Base-by-base conservation (phyloP, 2,113 vertebrate genomes). In the Manacus vitellinus region DNA sequence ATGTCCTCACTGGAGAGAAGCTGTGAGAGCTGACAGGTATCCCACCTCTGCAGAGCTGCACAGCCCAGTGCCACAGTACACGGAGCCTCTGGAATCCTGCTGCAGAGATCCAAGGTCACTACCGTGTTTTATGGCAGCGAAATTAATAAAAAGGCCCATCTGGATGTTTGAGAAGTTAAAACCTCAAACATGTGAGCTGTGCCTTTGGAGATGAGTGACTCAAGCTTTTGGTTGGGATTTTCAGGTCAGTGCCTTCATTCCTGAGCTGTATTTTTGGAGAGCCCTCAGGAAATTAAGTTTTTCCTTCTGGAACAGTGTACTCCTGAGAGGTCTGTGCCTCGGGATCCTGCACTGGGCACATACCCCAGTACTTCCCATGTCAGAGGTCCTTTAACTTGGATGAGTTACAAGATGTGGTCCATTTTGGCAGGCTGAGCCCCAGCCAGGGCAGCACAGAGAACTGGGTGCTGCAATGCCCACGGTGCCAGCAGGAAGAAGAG, bases 321-420 rank as follows among this genome's bases (percentile, higher is more conserved):
- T 55, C 24, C 66, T 56, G 44, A 70, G 41, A 11, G 7, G 16
- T 28, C 43, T 47, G 47, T 44, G 63, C 52, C 47, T 31, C 8
- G 20, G 81, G 68, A 44, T 4, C 8, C n/a, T 35, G 30, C 44
- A 11, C 49, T 10, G 27, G 24, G 2, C 23, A 10, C 19, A 2
- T 1, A 20, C 14, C n/a, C 67, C 1, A 1, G 6, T 30, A 8
- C 33, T 52, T 65, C 6, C n/a, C 28, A 7, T 8, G 31, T 11
- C 73, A 67, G 63, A 47, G 14, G 6, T 13, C 41, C 62, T 86
- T 61, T 35, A 6, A 6, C 61, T 33, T 8, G 12, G 7, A 6
- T 5, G 2, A 61, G 31, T 49, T 9, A 12, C 25, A 23, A 35
- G 41, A 6, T 10, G 19, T 33, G 52, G 56, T 62, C 14, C 22